Evolutionary conservation across 2,797 vertebrate species (phyloP).

Genomic region (Coccyzus lansbergi): DNA sequence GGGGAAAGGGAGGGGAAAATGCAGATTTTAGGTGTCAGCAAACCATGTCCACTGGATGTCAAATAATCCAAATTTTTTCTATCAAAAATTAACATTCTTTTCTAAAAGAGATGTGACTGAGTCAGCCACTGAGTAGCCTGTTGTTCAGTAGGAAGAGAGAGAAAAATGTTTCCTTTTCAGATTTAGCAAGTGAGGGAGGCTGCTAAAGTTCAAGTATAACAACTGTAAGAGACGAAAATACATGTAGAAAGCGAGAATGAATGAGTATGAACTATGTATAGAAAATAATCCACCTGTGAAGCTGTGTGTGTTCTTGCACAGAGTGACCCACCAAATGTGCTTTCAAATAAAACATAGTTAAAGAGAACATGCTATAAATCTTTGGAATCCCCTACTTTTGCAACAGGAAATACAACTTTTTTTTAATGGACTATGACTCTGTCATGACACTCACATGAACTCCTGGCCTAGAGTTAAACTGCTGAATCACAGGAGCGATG

Average conservation of each 20-base stretch:
- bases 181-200: not conserved
- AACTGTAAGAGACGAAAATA: not conserved
- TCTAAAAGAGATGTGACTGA: not conserved
- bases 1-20: not conserved
- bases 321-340: not conserved
- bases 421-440: not conserved
- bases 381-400: not conserved
- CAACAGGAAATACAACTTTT: not conserved
- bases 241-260: not conserved
- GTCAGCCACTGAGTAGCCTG: not conserved
- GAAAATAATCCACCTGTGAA: not conserved
- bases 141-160: not conserved
- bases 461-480: not conserved
- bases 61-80: not conserved
- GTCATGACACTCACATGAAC: not conserved
- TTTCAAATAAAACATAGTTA: not conserved
- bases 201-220: not conserved
- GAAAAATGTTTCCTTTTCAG: not conserved
- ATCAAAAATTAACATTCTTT: not conserved
- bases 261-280: not conserved
- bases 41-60: not conserved
- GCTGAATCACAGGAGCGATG: not conserved
- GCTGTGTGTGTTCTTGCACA: not conserved
- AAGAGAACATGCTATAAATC: not conserved
- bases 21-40: not conserved